Evolutionary conservation across 2,113 vertebrate genomes (phyloP).

Genomic region (Podarcis cretensis): DNA sequence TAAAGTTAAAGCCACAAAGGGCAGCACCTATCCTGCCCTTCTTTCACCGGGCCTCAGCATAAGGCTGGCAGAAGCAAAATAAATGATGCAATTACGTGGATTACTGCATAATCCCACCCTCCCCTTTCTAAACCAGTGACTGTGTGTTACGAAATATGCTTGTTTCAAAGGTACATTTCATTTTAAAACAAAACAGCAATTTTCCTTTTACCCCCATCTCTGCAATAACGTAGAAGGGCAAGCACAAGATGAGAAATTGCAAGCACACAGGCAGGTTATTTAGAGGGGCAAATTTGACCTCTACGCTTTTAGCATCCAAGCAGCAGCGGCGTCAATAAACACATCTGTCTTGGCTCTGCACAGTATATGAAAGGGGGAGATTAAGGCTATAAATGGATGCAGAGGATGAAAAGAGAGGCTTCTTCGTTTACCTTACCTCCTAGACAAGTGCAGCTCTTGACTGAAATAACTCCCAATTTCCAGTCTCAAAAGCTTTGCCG

Average conservation of each 20-base stretch:
- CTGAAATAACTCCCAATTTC: neutral
- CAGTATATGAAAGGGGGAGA: neutral
- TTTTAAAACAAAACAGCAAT: fast-evolving
- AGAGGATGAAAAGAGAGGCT: too few species aligned
- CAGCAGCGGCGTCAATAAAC: neutral
- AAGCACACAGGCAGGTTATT: neutral
- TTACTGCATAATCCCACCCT: constrained; percentile 46
- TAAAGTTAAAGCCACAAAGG: neutral
- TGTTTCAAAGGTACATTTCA: neutral
- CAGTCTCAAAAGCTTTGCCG: neutral
- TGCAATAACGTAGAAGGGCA: neutral
- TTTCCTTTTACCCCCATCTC: neutral
- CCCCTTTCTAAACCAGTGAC: neutral
- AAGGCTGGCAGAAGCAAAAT: constrained; percentile 29
- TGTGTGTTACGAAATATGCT: constrained; percentile 40
- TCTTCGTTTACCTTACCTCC: constrained; percentile 6
- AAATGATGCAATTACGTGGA: constrained; percentile 44
- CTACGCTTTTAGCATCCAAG: neutral
- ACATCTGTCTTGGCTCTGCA: neutral
- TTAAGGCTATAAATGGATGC: too few species aligned
- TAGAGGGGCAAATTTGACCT: neutral
- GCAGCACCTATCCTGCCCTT: neutral
- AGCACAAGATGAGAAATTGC: neutral
- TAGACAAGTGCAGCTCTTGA: neutral
- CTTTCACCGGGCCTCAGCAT: neutral